phyloP scores from a whole-genome alignment of 1,140 invertebrate genomes.

The Drosophila lacertosa region DNA sequence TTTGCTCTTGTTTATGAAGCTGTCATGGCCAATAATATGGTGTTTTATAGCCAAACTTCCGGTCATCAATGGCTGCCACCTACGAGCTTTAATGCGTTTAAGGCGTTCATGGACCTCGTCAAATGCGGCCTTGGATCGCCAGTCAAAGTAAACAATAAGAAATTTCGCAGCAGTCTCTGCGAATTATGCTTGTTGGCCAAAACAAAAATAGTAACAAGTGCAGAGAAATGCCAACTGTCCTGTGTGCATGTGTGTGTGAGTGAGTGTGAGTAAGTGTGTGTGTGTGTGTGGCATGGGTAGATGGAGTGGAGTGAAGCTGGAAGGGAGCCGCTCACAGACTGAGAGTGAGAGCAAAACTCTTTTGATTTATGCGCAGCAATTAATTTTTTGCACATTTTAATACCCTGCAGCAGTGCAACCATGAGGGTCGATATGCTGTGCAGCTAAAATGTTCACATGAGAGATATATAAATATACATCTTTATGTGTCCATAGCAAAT shows the following conservation, averaged over 20 bases:
- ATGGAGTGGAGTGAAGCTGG: not conserved
- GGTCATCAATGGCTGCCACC: constrained; percentile 48
- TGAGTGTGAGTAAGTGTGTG: constrained; percentile 6
- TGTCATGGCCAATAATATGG: constrained; percentile 21
- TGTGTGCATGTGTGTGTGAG: not conserved
- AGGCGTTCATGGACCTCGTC: constrained; percentile 41
- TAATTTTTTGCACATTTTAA: constrained; percentile 80
- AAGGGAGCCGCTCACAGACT: constrained; percentile 8
- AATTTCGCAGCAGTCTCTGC: constrained; percentile 20
- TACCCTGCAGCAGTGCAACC: not conserved
- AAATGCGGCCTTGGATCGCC: constrained; percentile 57
- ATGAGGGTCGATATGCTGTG: constrained; percentile 8
- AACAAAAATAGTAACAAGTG: constrained; percentile 64
- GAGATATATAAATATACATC: not conserved
- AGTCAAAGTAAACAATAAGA: constrained; percentile 44
- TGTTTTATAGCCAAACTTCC: constrained; percentile 66
- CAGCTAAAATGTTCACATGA: not conserved
- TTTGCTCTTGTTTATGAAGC: constrained; percentile 44
- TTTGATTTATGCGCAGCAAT: constrained; percentile 82
- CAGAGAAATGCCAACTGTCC: constrained; percentile 20
- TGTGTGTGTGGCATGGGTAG: constrained; percentile 5
- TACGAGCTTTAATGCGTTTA: constrained; percentile 25
- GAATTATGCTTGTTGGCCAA: constrained; percentile 30
- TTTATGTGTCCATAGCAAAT: too few relatives aligned
- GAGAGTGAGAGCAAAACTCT: constrained; percentile 69